Base-by-base conservation (phyloP, 1,140 invertebrate species). In the Drosophila pachea region DNA sequence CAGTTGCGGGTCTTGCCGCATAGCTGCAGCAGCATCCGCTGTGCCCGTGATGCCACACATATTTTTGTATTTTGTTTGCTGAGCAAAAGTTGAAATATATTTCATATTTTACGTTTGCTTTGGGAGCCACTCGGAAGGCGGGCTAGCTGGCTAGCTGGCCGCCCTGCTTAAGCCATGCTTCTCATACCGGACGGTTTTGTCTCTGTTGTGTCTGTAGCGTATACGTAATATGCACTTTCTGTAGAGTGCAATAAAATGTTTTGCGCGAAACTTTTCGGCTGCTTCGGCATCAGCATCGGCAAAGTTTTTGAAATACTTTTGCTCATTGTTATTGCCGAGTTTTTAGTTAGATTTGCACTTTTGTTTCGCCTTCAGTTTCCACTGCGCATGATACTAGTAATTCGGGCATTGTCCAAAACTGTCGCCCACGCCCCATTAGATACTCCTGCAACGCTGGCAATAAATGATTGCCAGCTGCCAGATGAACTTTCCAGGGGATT, bases 181-280 rank as follows among this genome's bases (percentile, higher is more conserved):
- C 11, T 0, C 38, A 2, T 2, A n/a, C n/a, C n/a, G 4, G 3
- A 4, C 22, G 29, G 35, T 38, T 58, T 40, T 56, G 38, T 47
- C 16, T 52, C 56, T 47, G 63, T 45, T 71, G 60, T 59, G 58
- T 68, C 60, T 66, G 71, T 74, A 63, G 68, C 76, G 68, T 78
- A 75, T 75, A 75, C 78, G 78, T 66, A 61, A 69, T 84, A 50
- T 86, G 73, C 73, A 61, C 67, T 68, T 74, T 68, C 73, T 74
- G 78, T 64, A 75, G 76, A 83, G 79, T 79, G 79, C 79, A 84
- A 83, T 83, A 83, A 83, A 83, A 83, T 83, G 79, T 84, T 83
- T 84, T 79, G 73, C 66, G 70, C 70, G 55, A 78, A 83, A 83
- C 68, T 86, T 86, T 84, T 73, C 36, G 66, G 74, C 69, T 73